Base-by-base conservation (phyloP, 2,113 vertebrate genomes). In the Misgurnus mizolepis region DNA sequence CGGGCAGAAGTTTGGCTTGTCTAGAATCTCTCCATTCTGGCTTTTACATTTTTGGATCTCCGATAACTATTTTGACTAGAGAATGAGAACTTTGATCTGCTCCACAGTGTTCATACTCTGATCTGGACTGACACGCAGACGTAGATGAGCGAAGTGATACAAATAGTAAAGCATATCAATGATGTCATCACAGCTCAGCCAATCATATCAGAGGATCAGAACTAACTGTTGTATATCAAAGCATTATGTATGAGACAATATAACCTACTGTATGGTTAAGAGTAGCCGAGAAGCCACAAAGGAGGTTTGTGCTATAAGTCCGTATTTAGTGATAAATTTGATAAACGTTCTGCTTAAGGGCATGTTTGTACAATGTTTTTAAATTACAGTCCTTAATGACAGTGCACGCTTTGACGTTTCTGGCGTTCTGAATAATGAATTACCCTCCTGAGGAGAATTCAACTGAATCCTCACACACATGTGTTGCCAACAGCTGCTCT, bases 391-490 rank as follows among this genome's bases (percentile, higher is more conserved):
- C 9, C 7, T 22, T 45, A 22, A 40, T 43, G 50, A 39, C 41
- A 67, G 27, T 50, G 72, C 78, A 66, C 8, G 53, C 11, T 45
- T 72, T 14, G n/a, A 67, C 49, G 58, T 78, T 74, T 81, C 64
- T 84, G 82, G 79, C 79, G 41, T 34, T 64, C 50, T 64, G 56
- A 4, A 22, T 78, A 47, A 84, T 84, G 65, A 77, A 84, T 49
- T 41, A 50, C 40, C 65, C 74, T 14, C 62, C 60, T 17, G 80
- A 80, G 74, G 40, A 55, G 15, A 72, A 65, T 68, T 73, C 11
- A 49, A 78, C 68, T 50, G 10, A 43, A 17, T 49, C 69, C 69
- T 43, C 58, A 69, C 43, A 61, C 58, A 66, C 61, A 67, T 3
- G 47, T 39, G 14, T 22, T 72, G 61, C 78, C 11, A 70, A 84